These are phyloP conservation scores for Atopsyche davidsoni DNA, from an alignment of 1,140 invertebrate species.

Conservation along the genomic window DNA sequence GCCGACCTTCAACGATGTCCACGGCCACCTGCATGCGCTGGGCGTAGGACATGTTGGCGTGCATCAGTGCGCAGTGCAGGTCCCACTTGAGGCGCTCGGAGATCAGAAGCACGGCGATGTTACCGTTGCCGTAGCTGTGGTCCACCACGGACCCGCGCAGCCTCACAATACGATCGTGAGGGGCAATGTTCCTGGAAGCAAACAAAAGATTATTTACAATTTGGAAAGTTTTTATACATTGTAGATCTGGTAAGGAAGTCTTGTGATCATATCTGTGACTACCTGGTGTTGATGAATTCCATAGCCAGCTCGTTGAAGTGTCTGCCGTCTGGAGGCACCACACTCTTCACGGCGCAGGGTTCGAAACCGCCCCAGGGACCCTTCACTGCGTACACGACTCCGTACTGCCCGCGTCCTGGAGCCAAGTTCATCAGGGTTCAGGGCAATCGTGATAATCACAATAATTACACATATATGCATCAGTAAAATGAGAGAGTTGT, in stretches of 20 bases:
- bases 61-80: slow-evolving; percentile 73
- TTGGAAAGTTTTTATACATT: background rate
- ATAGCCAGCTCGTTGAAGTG: slow-evolving; percentile 90
- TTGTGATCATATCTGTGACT: slow-evolving; percentile 4
- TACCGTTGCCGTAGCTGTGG: slow-evolving; percentile 62
- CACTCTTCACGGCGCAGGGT: slow-evolving; percentile 84
- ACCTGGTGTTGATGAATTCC: slow-evolving; percentile 85
- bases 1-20: slow-evolving; percentile 69
- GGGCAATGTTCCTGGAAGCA: slow-evolving; percentile 66
- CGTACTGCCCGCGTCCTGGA: slow-evolving; percentile 73
- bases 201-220: slow-evolving; percentile 2
- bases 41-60: slow-evolving; percentile 60
- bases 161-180: slow-evolving; percentile 76
- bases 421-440: too few species aligned
- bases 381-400: slow-evolving; percentile 79
- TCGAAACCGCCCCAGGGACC: slow-evolving; percentile 70
- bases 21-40: slow-evolving; percentile 68
- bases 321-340: slow-evolving; percentile 83
- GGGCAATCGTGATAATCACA: too few species aligned
- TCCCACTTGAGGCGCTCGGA: slow-evolving; percentile 70
- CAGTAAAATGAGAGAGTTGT: too few species aligned
- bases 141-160: slow-evolving; percentile 81
- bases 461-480: too few species aligned
- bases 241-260: background rate
- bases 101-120: slow-evolving; percentile 74